These are phyloP conservation scores for Istiophorus platypterus DNA, from an alignment of 2,113 vertebrate species.

Conservation along the genomic window DNA sequence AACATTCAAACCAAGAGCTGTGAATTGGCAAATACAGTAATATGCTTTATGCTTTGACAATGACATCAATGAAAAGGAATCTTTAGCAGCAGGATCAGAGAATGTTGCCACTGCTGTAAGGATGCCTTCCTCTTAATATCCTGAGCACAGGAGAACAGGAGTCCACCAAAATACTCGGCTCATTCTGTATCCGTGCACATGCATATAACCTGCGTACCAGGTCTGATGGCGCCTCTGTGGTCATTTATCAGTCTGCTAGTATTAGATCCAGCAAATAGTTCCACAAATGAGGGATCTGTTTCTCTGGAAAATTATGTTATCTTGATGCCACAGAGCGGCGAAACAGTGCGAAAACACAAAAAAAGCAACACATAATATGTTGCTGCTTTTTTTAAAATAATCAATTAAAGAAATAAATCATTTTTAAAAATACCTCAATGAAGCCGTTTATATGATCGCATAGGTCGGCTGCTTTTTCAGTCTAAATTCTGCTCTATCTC, in stretches of 20 bases:
- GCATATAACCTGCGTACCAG: no score
- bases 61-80: slow-evolving; percentile 14
- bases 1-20: not conserved
- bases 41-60: not conserved
- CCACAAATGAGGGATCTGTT: no score
- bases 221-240: slow-evolving; percentile 53
- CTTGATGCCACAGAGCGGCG: no score
- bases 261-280: slow-evolving; percentile 30
- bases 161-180: slow-evolving; percentile 37
- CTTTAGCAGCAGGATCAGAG: slow-evolving; percentile 33
- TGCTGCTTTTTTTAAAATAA: no score
- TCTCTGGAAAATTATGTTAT: no score
- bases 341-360: no score
- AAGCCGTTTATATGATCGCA: no score
- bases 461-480: no score
- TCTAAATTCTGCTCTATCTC: no score
- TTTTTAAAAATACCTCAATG: no score
- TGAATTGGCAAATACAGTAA: slow-evolving; percentile 15
- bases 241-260: slow-evolving; percentile 66
- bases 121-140: slow-evolving; percentile 53
- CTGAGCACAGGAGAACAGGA: slow-evolving; percentile 39
- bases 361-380: no score
- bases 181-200: slow-evolving; percentile 33
- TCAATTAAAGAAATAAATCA: no score
- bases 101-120: slow-evolving; percentile 21